Percentiles rank a stretch among this genome's conserved stretches.
Conservation (phyloP, 2,113 vertebrate species). For the Phylloscopus trochilus region DNA sequence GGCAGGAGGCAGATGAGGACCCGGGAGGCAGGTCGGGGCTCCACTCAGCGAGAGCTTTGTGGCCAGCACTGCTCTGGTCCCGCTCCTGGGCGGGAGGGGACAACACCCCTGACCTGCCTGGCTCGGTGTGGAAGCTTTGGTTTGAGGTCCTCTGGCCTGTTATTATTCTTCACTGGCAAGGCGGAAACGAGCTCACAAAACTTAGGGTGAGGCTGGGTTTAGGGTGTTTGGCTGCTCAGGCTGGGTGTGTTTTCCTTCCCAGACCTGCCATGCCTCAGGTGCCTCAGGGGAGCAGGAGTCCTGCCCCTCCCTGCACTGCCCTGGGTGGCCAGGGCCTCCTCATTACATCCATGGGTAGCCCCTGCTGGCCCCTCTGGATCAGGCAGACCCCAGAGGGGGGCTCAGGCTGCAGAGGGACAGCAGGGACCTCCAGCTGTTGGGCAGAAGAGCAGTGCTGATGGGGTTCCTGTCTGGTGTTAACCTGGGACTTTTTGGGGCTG, state of each 20-base stretch:
- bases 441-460: neutral
- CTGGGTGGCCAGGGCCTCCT: neutral
- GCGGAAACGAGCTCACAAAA: neutral
- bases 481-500: rapidly evolving
- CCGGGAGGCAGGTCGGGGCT: neutral
- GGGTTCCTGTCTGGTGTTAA: rapidly evolving
- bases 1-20: neutral
- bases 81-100: rapidly evolving
- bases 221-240: rapidly evolving
- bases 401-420: neutral
- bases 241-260: neutral
- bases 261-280: rapidly evolving
- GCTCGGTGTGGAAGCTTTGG: neutral
- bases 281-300: too few species aligned
- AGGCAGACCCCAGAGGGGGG: too few species aligned
- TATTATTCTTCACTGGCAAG: neutral
- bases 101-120: neutral
- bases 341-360: neutral
- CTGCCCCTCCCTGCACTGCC: rapidly evolving
- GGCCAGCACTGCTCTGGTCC: rapidly evolving
- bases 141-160: neutral
- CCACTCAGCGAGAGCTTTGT: rapidly evolving
- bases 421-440: rapidly evolving
- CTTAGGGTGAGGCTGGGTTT: neutral
- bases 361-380: neutral